A percentile compares a stretch with the other conserved stretches of the same genome.
These are phyloP conservation scores for Arctocebus calabarensis DNA, from an alignment of 2,797 vertebrate species.

Conservation along the genomic window DNA sequence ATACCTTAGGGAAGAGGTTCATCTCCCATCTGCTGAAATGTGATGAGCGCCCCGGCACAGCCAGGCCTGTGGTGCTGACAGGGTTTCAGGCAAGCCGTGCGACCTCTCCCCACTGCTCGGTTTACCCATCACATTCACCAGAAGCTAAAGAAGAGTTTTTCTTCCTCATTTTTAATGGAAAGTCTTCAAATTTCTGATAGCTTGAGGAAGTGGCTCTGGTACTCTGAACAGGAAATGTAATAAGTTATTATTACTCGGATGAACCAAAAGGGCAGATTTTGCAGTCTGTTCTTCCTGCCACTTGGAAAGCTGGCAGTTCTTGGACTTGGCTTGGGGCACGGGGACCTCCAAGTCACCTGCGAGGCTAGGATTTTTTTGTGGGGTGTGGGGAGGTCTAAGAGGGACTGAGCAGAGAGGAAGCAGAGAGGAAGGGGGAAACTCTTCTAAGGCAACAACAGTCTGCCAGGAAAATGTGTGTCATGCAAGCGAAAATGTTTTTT, in stretches of 20 bases:
- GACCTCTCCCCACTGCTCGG: not conserved
- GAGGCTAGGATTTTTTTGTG: not conserved
- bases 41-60: not conserved
- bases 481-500: not conserved
- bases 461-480: constrained; percentile 55
- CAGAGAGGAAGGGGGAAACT: constrained; percentile 17
- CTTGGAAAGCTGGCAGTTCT: constrained; percentile 11
- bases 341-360: not conserved
- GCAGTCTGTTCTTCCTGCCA: constrained; percentile 40
- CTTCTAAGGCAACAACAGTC: not conserved
- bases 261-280: constrained; percentile 13
- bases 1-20: not conserved
- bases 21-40: not conserved
- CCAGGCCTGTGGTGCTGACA: rapidly evolving
- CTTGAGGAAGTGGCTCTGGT: constrained; percentile 69
- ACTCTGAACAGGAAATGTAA: constrained; percentile 68
- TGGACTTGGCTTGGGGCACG: not conserved
- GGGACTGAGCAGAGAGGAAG: not conserved
- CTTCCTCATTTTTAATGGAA: constrained; percentile 83
- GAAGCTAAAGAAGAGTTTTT: constrained; percentile 62
- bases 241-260: constrained; percentile 69
- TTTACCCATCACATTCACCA: constrained; percentile 42
- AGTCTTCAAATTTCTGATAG: constrained; percentile 74
- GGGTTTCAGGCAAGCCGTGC: not conserved
- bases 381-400: not conserved